phyloP scores from a whole-genome alignment of 2,113 vertebrate genomes.

The Uropsilus gracilis region DNA sequence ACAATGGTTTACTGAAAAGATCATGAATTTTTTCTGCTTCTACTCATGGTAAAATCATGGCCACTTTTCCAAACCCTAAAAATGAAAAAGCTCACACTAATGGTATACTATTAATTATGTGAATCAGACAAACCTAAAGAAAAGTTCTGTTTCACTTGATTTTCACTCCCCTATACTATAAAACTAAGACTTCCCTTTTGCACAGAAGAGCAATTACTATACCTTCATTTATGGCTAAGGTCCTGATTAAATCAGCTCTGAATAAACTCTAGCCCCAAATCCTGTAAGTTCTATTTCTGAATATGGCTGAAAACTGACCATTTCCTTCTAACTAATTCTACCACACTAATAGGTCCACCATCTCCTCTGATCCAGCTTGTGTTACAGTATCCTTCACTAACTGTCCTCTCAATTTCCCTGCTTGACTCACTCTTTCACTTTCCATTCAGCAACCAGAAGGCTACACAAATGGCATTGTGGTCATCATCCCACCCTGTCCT shows the following conservation, averaged over 20 bases:
- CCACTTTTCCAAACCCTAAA: background rate
- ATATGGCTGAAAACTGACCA: background rate
- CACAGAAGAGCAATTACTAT: background rate
- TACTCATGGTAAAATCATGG: background rate
- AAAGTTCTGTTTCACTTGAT: background rate
- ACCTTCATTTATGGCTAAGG: background rate
- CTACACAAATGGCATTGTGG: background rate
- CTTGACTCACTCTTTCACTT: fast-evolving
- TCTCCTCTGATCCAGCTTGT: background rate
- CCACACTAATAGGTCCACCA: too few relatives aligned
- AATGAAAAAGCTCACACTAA: background rate
- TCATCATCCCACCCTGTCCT: background rate
- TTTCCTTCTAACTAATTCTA: background rate
- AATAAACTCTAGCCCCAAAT: background rate
- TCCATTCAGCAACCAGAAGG: background rate
- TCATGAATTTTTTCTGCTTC: constrained; percentile 47
- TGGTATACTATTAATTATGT: background rate
- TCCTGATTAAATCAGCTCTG: background rate
- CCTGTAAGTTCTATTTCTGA: background rate
- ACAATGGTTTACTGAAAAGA: constrained; percentile 38
- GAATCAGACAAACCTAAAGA: background rate
- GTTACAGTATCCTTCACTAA: background rate
- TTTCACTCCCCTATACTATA: background rate
- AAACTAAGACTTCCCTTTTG: background rate
- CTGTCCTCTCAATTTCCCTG: background rate